A percentile compares a stretch with the other conserved stretches of the same genome.
Conservation (phyloP, 2,888 invertebrate genomes). For the Conchocele bisecta region DNA sequence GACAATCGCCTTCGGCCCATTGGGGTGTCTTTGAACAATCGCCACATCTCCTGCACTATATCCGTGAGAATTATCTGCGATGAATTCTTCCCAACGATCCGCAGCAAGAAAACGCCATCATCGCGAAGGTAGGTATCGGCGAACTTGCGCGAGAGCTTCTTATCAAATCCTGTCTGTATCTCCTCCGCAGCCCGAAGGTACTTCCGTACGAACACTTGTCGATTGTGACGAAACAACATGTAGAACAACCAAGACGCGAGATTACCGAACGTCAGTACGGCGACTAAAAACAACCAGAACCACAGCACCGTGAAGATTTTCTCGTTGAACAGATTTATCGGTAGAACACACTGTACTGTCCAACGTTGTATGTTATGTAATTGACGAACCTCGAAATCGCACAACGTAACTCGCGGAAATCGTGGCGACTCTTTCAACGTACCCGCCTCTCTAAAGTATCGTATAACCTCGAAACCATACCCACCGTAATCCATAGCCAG, state of each 20-base stretch:
- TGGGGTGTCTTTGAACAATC: constrained; percentile 54
- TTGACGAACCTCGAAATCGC: constrained; percentile 69
- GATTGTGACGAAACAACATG: constrained; percentile 58
- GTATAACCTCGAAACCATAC: constrained; percentile 66
- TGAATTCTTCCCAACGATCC: constrained; percentile 68
- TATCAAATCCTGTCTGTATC: constrained; percentile 58
- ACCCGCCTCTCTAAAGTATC: constrained; percentile 51
- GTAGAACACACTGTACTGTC: constrained; percentile 69
- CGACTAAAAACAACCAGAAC: constrained; percentile 68
- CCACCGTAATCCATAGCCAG: constrained; percentile 62
- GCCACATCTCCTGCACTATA: constrained; percentile 61
- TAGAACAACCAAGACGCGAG: constrained; percentile 64
- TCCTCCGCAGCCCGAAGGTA: constrained; percentile 58
- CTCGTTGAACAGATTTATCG: constrained; percentile 70
- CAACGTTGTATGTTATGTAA: constrained; percentile 62
- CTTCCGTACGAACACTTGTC: constrained; percentile 59
- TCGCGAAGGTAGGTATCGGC: constrained; percentile 66
- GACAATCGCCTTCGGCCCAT: no score
- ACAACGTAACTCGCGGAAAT: constrained; percentile 69
- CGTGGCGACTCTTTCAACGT: constrained; percentile 64
- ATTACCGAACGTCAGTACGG: constrained; percentile 59
- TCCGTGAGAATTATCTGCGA: constrained; percentile 65
- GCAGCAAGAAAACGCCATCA: constrained; percentile 66
- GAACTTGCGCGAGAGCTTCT: constrained; percentile 65
- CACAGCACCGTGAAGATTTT: constrained; percentile 69